phyloP scores from a whole-genome alignment of 2,113 vertebrate species.

The Panthera leo region DNA sequence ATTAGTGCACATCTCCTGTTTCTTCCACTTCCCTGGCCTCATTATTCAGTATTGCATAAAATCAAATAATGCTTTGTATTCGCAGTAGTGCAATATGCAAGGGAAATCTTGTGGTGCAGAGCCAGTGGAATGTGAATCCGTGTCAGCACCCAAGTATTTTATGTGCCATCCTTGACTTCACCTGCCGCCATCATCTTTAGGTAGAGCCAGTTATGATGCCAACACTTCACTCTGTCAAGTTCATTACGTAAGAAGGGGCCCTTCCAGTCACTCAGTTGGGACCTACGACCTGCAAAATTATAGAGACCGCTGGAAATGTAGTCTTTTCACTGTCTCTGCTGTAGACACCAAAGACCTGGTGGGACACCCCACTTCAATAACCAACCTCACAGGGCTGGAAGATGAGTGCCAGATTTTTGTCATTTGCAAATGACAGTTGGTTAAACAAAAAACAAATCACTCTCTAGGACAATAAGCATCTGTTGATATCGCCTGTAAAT shows the following conservation, averaged over 20 bases:
- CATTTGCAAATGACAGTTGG: background rate
- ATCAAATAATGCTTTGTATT: background rate
- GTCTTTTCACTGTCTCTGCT: background rate
- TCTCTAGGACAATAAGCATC: background rate
- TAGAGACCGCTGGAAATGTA: background rate
- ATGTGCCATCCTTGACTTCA: background rate
- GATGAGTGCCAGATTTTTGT: background rate
- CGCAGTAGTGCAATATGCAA: background rate
- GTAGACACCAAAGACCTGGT: background rate
- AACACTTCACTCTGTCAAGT: background rate
- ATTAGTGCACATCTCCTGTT: background rate
- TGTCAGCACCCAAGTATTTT: background rate
- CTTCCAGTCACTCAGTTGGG: background rate
- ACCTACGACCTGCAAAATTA: background rate
- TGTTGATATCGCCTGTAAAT: background rate
- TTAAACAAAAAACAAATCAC: conserved; percentile 6
- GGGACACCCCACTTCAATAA: background rate
- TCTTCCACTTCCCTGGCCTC: background rate
- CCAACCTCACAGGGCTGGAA: background rate
- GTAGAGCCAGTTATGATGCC: background rate
- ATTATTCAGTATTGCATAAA: background rate
- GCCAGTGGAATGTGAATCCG: background rate
- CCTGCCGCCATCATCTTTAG: background rate
- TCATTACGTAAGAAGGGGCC: background rate
- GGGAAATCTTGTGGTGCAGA: background rate